Evolutionary conservation across 92 coral and sea anemone species (phyloP), one percentile per base, ranked within the genome.

Genomic region (Meandrina meandrites): DNA sequence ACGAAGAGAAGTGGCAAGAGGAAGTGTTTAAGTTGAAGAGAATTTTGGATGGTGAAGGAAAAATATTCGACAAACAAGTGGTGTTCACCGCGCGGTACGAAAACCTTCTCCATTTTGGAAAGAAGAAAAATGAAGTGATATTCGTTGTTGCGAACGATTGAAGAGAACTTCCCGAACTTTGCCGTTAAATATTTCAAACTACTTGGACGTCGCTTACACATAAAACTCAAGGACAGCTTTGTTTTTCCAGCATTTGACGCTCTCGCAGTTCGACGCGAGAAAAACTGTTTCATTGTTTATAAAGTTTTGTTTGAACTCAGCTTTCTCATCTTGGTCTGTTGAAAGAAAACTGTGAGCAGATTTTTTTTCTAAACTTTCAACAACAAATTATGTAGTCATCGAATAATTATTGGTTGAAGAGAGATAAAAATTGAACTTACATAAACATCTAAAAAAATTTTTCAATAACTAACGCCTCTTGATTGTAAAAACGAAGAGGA

Each of bases 51-150:
- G 69, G 81, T 48, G 95, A 91, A 82, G 92, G 96, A 53, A 74
- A 54, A 56, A 76, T 75, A 27, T 91, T 84, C 75, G 92, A 89
- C 54, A 81, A 75, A 31, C 57, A 88, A 60, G 89, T 81, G 32
- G 91, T 87, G 69, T 94, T 76, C 57, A 92, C 84, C 19, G 86
- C 94, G n/a, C 88, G 93, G 76, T 94, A 92, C 51, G 98, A 94
- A 69, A 94, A 90, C 6, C 86, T 90, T 37, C 84, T 91, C 15
- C 87, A 87, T 66, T 60, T 94, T 28, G 95, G 93, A 27, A 93
- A 76, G 79, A 94, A 93, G 60, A 92, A 88, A 18, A 93, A 94
- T 36, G 98, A 94, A 85, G 90, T 94, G 21, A 87, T 94, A 24
- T 70, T 92, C 0, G 60, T 92, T 27, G 84, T 70, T 78, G 66